A percentile compares a stretch with the other conserved stretches of the same genome.
Conservation (phyloP, 1,140 invertebrate genomes). For the Zophobas morio region DNA sequence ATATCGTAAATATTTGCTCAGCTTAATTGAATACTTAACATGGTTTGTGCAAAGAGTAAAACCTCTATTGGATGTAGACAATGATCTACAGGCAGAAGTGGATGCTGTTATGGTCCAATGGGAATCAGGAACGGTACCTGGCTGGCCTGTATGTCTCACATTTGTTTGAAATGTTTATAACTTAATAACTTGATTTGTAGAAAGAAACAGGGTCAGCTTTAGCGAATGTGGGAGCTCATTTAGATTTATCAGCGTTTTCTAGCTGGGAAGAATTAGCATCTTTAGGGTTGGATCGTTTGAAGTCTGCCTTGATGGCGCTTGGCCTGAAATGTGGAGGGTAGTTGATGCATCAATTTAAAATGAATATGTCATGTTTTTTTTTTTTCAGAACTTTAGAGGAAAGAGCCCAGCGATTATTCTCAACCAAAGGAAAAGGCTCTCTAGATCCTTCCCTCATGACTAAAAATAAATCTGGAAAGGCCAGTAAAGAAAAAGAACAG, state of each 20-base stretch:
- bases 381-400: slow-evolving; percentile 89
- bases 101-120: slow-evolving; percentile 89
- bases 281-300: slow-evolving; percentile 95
- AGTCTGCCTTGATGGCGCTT: slow-evolving; percentile 97
- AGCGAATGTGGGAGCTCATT: slow-evolving; percentile 93
- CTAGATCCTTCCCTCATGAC: slow-evolving; percentile 93
- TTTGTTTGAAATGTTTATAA: slow-evolving; percentile 59
- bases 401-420: slow-evolving; percentile 94
- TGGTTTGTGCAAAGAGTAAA: slow-evolving; percentile 90
- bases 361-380: slow-evolving; percentile 26
- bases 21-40: slow-evolving; percentile 89
- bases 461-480: slow-evolving; percentile 82
- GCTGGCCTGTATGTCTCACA: slow-evolving; percentile 83
- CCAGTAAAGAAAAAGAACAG: slow-evolving; percentile 78
- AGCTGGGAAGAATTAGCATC: slow-evolving; percentile 98
- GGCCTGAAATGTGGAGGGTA: slow-evolving; percentile 98
- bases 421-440: slow-evolving; percentile 94
- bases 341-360: slow-evolving; percentile 52
- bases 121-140: slow-evolving; percentile 91
- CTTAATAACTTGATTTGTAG: slow-evolving; percentile 68
- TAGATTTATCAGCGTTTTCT: slow-evolving; percentile 96
- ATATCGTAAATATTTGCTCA: slow-evolving; percentile 91
- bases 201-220: slow-evolving; percentile 96
- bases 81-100: slow-evolving; percentile 83
- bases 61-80: slow-evolving; percentile 90